Evolutionary conservation across 2,113 vertebrate genomes (phyloP).

Genomic region (Thermophis baileyi): DNA sequence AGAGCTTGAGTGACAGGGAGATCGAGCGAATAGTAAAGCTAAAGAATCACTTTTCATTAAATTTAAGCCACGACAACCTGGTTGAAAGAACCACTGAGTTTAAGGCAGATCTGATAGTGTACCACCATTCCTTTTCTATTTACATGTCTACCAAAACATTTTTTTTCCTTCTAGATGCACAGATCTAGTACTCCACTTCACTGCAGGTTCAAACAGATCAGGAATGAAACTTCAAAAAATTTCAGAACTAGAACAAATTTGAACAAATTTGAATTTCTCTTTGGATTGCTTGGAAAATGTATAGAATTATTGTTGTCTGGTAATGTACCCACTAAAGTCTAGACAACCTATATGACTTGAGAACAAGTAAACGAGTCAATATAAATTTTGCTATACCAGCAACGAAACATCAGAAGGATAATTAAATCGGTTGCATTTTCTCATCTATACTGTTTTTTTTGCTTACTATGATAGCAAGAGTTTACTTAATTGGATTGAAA

Average conservation of each 20-base stretch:
- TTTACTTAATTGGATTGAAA: constrained; percentile 1
- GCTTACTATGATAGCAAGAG: not conserved
- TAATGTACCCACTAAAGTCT: not conserved
- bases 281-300: not conserved
- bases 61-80: not conserved
- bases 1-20: not conserved
- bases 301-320: not conserved
- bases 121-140: not conserved
- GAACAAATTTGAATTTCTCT: not conserved
- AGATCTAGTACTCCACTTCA: not conserved
- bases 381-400: not conserved
- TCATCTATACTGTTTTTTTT: not conserved
- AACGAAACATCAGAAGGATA: not conserved
- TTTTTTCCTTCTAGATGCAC: not conserved
- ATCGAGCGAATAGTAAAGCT: not conserved
- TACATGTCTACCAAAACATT: not conserved
- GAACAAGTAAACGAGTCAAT: not conserved
- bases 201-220: not conserved
- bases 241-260: not conserved
- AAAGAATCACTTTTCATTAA: not conserved
- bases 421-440: not conserved
- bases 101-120: not conserved
- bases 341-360: not conserved
- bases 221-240: not conserved
- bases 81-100: not conserved